Evolutionary conservation across 1,140 invertebrate species (phyloP).

Genomic region (Homarus americanus): DNA sequence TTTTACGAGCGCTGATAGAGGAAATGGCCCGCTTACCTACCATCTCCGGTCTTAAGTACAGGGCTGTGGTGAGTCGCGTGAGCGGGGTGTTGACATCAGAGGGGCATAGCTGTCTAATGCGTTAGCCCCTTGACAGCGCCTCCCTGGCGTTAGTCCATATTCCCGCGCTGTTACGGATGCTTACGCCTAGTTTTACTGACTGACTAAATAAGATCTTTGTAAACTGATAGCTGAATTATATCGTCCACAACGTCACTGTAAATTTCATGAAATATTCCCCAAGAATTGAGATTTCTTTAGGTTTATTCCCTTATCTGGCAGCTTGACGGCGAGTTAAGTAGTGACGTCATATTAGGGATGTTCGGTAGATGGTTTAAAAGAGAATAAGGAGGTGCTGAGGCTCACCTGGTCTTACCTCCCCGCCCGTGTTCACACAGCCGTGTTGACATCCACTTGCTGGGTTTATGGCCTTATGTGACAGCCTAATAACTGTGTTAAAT

Average conservation of each 20-base stretch:
- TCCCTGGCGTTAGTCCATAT: not conserved
- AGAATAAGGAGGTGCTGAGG: not conserved
- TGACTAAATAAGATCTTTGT: not conserved
- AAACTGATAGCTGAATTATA: not conserved
- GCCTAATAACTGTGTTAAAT: too few relatives aligned
- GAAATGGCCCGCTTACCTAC: not conserved
- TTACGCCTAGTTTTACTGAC: not conserved
- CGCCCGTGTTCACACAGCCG: too few relatives aligned
- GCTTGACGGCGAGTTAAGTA: not conserved
- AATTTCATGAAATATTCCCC: not conserved
- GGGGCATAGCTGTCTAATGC: not conserved
- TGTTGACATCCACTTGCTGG: not conserved
- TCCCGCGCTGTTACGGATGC: not conserved
- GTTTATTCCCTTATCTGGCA: not conserved
- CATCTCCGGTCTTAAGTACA: not conserved
- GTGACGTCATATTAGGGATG: not conserved
- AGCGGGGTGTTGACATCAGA: not conserved
- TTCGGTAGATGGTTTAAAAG: not conserved
- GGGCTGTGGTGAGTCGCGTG: not conserved
- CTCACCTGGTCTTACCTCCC: not conserved
- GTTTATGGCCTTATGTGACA: too few relatives aligned
- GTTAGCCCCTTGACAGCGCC: not conserved
- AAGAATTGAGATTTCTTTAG: not conserved
- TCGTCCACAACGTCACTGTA: not conserved
- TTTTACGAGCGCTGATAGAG: constrained; percentile 6